phyloP scores from a whole-genome alignment of 2,113 vertebrate genomes.

The Chionodraco myersi region DNA sequence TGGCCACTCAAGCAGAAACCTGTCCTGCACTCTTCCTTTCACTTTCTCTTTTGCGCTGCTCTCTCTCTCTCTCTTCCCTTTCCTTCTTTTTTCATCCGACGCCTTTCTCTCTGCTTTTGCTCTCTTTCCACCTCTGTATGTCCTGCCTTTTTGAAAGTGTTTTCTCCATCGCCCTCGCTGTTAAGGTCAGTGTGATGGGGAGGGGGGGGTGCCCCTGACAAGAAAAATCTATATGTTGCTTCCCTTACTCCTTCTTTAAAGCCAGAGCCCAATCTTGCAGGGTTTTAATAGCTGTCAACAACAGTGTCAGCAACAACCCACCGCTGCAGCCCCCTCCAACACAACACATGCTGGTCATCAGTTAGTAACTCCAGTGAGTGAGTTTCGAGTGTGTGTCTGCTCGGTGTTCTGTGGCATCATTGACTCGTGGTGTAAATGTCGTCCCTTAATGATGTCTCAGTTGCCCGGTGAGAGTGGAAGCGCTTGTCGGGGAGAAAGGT shows the following conservation, averaged over 20 bases:
- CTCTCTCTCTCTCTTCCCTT: conserved; percentile 55
- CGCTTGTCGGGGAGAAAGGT: conserved; percentile 57
- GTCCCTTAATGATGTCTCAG: conserved; percentile 75
- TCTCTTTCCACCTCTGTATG: conserved; percentile 72
- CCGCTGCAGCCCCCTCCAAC: conserved; percentile 23
- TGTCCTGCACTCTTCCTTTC: conserved; percentile 77
- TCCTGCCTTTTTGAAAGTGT: conserved; percentile 74
- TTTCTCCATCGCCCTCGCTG: conserved; percentile 69
- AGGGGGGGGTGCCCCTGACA: conserved; percentile 80
- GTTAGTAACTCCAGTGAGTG: conserved; percentile 65
- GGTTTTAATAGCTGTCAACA: conserved; percentile 82
- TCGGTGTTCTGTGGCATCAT: conserved; percentile 52
- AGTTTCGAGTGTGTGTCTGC: conserved; percentile 26
- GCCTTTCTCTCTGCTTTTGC: conserved; percentile 54
- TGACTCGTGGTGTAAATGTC: conserved; percentile 67
- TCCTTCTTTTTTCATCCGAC: conserved; percentile 61
- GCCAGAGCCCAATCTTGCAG: conserved; percentile 74
- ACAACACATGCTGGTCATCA: conserved; percentile 60
- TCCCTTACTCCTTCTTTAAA: conserved; percentile 79
- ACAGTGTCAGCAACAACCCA: conserved; percentile 62
- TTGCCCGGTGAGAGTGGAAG: conserved; percentile 64
- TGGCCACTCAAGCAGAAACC: conserved; percentile 87
- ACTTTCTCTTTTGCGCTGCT: conserved; percentile 66
- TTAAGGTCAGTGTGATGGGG: conserved; percentile 84
- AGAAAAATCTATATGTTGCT: conserved; percentile 86